Evolutionary conservation across 2,113 vertebrate genomes (phyloP).

Genomic region (Grammomys surdaster): DNA sequence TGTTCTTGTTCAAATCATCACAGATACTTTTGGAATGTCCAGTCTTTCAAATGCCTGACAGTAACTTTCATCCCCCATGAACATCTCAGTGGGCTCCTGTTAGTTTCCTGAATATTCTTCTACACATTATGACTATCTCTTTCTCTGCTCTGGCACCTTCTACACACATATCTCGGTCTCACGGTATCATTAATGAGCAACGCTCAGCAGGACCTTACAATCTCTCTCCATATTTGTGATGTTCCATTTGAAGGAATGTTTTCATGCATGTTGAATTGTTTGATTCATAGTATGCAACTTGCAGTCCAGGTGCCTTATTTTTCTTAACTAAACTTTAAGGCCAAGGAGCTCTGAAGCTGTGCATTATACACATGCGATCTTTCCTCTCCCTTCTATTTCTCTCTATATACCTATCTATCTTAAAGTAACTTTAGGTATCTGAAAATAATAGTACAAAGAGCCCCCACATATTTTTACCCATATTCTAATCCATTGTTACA

Average conservation of each 20-base stretch:
- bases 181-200: conserved; percentile 17
- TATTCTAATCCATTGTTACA: neutral
- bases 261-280: neutral
- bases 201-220: neutral
- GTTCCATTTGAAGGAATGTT: neutral
- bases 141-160: neutral
- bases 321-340: neutral
- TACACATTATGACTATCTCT: neutral
- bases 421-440: neutral
- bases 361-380: neutral
- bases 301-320: neutral
- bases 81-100: conserved; percentile 7
- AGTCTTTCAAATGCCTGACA: conserved; percentile 9
- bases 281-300: neutral
- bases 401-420: neutral
- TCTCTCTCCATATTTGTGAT: neutral
- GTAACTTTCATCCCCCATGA: neutral
- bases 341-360: neutral
- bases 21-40: neutral
- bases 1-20: neutral
- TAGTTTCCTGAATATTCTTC: neutral
- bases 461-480: neutral
- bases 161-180: neutral
- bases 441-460: neutral
- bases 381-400: neutral